A percentile compares a stretch with the other conserved stretches of the same genome.
These are phyloP conservation scores for Coelopa pilipes DNA, from an alignment of 2,888 invertebrate genomes.

Conservation along the genomic window DNA sequence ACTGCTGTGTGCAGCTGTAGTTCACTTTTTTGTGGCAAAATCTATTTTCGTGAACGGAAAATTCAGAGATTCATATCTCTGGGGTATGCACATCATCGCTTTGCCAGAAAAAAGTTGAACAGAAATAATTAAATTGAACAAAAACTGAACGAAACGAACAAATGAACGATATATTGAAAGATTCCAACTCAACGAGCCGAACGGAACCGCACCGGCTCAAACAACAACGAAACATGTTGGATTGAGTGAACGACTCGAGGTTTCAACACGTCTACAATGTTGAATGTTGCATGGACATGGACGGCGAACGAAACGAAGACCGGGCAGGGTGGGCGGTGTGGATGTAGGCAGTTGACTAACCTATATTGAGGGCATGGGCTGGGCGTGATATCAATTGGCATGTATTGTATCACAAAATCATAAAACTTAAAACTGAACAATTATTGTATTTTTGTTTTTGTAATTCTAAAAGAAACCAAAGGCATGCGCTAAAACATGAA, in stretches of 20 bases:
- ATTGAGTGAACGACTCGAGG: not conserved
- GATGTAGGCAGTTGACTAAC: not conserved
- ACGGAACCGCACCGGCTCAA: no score
- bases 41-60: not conserved
- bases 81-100: no score
- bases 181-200: no score
- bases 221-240: no score
- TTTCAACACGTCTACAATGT: conserved; percentile 1
- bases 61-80: no score
- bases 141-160: not conserved
- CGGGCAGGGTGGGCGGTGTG: not conserved
- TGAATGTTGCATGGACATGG: not conserved
- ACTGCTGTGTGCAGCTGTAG: no score
- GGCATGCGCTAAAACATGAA: conserved; percentile 16
- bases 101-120: no score
- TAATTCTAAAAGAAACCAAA: conserved; percentile 2
- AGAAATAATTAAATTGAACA: not conserved
- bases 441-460: not conserved
- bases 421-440: not conserved
- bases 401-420: not conserved
- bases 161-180: no score
- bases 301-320: not conserved
- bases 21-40: conserved; percentile 19
- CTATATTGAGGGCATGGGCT: not conserved
- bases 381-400: not conserved